phyloP scores from a whole-genome alignment of 1,140 invertebrate genomes.

The Drosophila kikkawai region DNA sequence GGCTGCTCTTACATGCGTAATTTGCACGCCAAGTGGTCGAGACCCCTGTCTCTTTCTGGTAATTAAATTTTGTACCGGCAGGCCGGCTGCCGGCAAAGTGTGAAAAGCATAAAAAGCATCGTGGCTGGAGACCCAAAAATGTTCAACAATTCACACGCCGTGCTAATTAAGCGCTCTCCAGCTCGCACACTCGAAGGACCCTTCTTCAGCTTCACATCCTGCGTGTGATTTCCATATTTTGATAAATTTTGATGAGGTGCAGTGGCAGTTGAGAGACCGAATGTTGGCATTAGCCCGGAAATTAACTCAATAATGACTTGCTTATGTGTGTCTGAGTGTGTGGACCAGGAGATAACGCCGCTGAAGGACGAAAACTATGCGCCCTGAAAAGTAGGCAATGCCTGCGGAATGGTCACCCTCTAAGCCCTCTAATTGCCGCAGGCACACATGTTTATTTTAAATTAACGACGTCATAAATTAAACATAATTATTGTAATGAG shows the following conservation, averaged over 20 bases:
- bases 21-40: conserved; percentile 72
- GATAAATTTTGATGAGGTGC: conserved; percentile 76
- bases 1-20: conserved; percentile 74
- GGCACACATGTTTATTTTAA: conserved; percentile 46
- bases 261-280: conserved; percentile 22
- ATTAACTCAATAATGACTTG: conserved; percentile 70
- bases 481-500: conserved; percentile 81
- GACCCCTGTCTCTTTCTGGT: conserved; percentile 47
- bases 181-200: conserved; percentile 12
- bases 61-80: conserved; percentile 71
- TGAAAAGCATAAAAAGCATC: conserved; percentile 81
- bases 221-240: conserved; percentile 76
- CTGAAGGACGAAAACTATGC: conserved; percentile 25
- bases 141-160: conserved; percentile 76
- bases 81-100: conserved; percentile 55
- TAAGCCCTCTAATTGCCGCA: conserved; percentile 24
- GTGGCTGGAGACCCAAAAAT: conserved; percentile 61
- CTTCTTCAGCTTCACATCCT: not conserved
- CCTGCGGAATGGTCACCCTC: conserved; percentile 2
- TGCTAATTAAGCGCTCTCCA: conserved; percentile 76
- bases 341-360: not conserved
- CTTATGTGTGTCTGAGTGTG: conserved; percentile 9
- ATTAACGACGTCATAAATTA: conserved; percentile 82
- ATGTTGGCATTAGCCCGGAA: conserved; percentile 61
- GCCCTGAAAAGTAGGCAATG: no score